Evolutionary conservation across 1,140 invertebrate species (phyloP), one percentile per base, ranked within the genome.

Genomic region (Cylas formicarius): DNA sequence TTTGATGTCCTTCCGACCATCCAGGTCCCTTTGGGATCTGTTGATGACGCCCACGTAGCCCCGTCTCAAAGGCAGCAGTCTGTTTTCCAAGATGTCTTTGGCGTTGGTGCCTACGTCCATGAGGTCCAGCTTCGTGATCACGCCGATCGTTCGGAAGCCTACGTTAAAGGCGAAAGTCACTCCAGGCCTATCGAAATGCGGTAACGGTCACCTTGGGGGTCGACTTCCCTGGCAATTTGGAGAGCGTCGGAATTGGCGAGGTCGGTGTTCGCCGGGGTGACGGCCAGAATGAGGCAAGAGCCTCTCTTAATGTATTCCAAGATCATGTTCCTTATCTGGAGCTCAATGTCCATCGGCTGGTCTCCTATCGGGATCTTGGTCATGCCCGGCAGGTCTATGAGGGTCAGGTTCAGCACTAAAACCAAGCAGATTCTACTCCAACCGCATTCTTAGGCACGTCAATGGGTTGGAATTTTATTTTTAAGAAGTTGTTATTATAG

Each of bases 61-160:
- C 63, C 97, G 77, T 47, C 96, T 76, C 33, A 99, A 72, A 2
- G 95, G 94, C 41, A 99, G 72, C 35, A 98, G 69, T 70, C 91
- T 93, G 70, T 99, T 99, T 71, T 99, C 96, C 40, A 99, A 73
- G 54, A 99, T 91, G 55, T 99, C 95, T 36, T 90, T 76, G 4
- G 96, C 96, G 75, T 99, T 95, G 16, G 96, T 99, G 22, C 97
- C 97, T 64, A 98, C 93, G 66, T 99, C 97, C 96, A 99, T 99
- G 60, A 99, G 76, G 80, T 99, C 97, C 38, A 99, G 71, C 69
- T 99, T 99, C 31, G 97, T 99, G 45, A 99, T 92, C 9, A 99
- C 97, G 67, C 97, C 97, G 69, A 99, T 99, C 4, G 96, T 99
- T 55, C 97, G 80, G 9, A 91, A 75, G 70, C 84, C 84, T 88